A percentile compares a stretch with the other conserved stretches of the same genome.
These are phyloP conservation scores for Typhlichthys eigenmanni DNA, from an alignment of 2,797 vertebrate genomes.

Conservation along the genomic window DNA sequence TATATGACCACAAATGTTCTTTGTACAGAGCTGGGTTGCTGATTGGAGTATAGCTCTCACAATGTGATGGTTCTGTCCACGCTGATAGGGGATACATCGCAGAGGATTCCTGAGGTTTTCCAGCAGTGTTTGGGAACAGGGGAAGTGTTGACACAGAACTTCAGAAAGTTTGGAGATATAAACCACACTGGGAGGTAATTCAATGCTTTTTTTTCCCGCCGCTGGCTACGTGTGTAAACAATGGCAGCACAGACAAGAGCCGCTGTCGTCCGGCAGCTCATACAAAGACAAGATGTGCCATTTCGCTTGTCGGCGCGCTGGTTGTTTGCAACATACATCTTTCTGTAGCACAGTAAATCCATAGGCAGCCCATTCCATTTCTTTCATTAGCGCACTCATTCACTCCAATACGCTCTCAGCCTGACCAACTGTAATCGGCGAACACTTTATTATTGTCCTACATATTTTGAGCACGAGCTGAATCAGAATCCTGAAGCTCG, in stretches of 20 bases:
- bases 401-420: constrained; percentile 3
- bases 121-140: constrained; percentile 42
- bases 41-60: constrained; percentile 25
- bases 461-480: constrained; percentile 15
- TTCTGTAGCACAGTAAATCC: constrained; percentile 24
- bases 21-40: constrained; percentile 10
- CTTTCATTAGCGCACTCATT: background rate
- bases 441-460: constrained; percentile 10
- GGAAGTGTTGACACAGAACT: constrained; percentile 57
- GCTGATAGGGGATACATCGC: constrained; percentile 20
- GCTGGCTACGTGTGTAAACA: constrained; percentile 38
- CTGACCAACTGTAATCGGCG: constrained; percentile 10
- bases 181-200: constrained; percentile 50
- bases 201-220: constrained; percentile 31
- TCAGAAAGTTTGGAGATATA: constrained; percentile 45
- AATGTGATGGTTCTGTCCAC: constrained; percentile 36
- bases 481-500: constrained; percentile 21
- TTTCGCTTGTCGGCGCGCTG: constrained; percentile 26
- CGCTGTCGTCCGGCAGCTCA: background rate
- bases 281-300: background rate
- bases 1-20: constrained; percentile 19
- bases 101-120: constrained; percentile 60
- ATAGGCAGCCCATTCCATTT: constrained; percentile 14
- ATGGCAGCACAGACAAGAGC: constrained; percentile 32
- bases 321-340: constrained; percentile 21